Conservation (phyloP, 2,888 invertebrate genomes). For the Tiliacea aurago region DNA sequence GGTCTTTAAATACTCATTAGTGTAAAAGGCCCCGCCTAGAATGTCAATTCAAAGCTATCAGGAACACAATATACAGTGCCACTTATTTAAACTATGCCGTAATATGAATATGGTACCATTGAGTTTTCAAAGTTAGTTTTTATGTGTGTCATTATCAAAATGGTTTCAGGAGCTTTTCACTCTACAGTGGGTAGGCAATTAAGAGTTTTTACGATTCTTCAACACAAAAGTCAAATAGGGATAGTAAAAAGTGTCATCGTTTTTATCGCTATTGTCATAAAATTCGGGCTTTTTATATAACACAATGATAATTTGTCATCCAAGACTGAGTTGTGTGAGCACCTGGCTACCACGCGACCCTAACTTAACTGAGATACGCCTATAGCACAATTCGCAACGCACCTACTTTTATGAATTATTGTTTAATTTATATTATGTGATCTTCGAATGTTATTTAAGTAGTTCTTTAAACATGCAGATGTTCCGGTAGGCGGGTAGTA, state of each 20-base stretch:
- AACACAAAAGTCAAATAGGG: constrained; percentile 74
- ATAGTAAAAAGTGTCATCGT: constrained; percentile 78
- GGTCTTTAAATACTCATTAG: not conserved
- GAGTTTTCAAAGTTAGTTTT: constrained; percentile 47
- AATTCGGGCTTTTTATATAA: constrained; percentile 78
- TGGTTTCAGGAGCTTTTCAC: constrained; percentile 60
- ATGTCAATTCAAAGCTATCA: constrained; percentile 26
- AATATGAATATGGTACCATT: constrained; percentile 27
- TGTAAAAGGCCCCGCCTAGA: not conserved
- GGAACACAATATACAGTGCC: constrained; percentile 30
- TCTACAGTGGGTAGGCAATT: constrained; percentile 58
- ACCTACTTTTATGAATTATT: constrained; percentile 85
- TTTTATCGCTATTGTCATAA: constrained; percentile 80
- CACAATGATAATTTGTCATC: constrained; percentile 89
- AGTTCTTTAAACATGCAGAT: constrained; percentile 89
- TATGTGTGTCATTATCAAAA: constrained; percentile 49
- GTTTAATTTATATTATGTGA: constrained; percentile 90
- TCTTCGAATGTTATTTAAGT: constrained; percentile 88
- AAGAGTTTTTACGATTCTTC: constrained; percentile 64
- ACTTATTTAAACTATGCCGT: constrained; percentile 37
- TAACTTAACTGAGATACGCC: constrained; percentile 62
- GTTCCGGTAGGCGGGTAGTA: constrained; percentile 78
- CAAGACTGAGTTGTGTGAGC: constrained; percentile 77
- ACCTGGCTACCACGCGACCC: constrained; percentile 88
- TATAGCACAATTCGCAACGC: constrained; percentile 83